A percentile compares a stretch with the other conserved stretches of the same genome.
These are phyloP conservation scores for Microtus oregoni DNA, from an alignment of 2,113 vertebrate genomes.

Conservation along the genomic window DNA sequence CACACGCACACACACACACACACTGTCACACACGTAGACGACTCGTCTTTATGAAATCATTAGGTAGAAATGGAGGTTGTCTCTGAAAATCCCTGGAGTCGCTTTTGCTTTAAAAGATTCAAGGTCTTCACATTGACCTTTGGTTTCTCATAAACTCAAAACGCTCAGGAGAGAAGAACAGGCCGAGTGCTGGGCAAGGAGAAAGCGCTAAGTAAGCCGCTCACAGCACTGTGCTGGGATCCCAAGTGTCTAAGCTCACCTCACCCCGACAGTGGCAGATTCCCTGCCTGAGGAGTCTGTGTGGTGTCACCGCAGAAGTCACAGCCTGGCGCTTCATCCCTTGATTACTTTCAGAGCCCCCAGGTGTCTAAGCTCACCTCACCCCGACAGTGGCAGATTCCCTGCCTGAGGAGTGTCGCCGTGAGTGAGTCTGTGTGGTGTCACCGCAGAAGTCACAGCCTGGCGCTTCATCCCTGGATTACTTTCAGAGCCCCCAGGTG, in stretches of 20 bases:
- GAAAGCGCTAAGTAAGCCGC: background rate
- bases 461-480: no score
- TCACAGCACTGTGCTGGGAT: background rate
- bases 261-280: background rate
- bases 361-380: background rate
- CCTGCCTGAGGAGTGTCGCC: background rate
- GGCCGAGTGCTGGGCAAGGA: background rate
- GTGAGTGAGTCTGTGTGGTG: background rate
- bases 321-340: background rate
- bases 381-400: background rate
- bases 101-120: background rate
- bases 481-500: background rate
- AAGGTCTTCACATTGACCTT: background rate
- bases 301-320: background rate
- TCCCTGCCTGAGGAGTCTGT: background rate
- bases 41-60: conserved; percentile 11
- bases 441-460: background rate
- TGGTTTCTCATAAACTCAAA: background rate
- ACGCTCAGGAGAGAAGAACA: background rate
- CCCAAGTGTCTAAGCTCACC: background rate
- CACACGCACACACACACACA: background rate
- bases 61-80: background rate
- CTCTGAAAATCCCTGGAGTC: background rate
- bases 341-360: no score
- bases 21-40: background rate